These are phyloP conservation scores for Spizaetus ornatus DNA, from an alignment of 2,113 vertebrate genomes.

Conservation along the genomic window DNA sequence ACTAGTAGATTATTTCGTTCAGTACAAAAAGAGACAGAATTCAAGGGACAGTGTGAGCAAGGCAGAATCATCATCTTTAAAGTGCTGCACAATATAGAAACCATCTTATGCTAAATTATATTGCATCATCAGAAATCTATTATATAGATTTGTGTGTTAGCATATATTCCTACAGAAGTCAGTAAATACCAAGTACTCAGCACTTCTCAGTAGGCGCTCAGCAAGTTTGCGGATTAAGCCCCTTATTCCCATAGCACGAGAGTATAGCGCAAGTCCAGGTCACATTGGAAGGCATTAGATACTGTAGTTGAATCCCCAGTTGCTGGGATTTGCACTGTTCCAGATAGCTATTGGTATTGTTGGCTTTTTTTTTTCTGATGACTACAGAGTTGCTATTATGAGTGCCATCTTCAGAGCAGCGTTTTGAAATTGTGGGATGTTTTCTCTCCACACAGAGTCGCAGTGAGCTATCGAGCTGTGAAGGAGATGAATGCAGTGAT, in stretches of 20 bases:
- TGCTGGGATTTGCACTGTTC: background rate
- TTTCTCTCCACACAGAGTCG: background rate
- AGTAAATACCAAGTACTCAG: background rate
- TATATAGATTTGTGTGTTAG: background rate
- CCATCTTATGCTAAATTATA: background rate
- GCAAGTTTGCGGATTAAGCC: background rate
- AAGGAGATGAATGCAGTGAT: background rate
- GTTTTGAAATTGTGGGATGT: background rate
- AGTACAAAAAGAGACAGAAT: background rate
- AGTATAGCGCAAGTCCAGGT: background rate
- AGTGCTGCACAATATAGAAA: background rate
- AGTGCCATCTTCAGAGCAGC: background rate
- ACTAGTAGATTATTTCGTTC: background rate
- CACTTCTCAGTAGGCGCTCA: background rate
- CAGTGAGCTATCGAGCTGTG: background rate
- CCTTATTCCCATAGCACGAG: background rate
- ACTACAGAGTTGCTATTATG: background rate
- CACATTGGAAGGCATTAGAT: background rate
- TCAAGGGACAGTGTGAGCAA: background rate
- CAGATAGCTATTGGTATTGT: background rate
- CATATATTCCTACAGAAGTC: background rate
- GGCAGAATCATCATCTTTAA: background rate
- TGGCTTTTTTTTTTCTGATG: background rate
- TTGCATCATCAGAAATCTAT: background rate
- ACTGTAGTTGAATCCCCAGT: accelerated